Evolutionary conservation across 2,797 vertebrate species (phyloP), one percentile per base, ranked within the genome.

Genomic region (Argya squamiceps): DNA sequence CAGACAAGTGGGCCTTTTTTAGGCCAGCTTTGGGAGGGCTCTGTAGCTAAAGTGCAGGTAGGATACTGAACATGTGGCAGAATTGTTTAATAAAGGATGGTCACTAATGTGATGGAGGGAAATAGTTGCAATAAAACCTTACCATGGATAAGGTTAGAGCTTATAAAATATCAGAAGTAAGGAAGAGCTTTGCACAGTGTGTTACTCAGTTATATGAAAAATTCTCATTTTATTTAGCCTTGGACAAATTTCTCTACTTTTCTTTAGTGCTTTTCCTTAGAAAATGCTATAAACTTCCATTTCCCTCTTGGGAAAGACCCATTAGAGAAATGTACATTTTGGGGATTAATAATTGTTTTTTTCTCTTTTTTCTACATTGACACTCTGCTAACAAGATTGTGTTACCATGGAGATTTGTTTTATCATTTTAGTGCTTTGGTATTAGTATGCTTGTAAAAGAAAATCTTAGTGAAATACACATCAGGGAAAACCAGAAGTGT

Each of bases 351-450:
- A 74, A 77, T 74, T 59, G 32, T 0, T 8, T 73, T 85, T 90
- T 63, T 14, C 12, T 76, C 22, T 81, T 2, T 70, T 70, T 91
- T 73, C 36, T 65, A 11, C 4, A 6, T 32, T 91, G 21, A 47
- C 34, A 59, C 22, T 84, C 8, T 81, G 39, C 46, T 93, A 82
- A 75, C 53, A 69, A 71, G 80, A 37, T 81, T 74, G 44, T 91
- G 81, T 90, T 93, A 65, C 89, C n/a, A 41, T 92, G 58, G 89
- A 89, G 84, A 89, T 84, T 39, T 1, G 11, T 82, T 95, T 82
- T 76, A 41, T 90, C 30, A 52, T 82, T 67, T 81, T 39, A n/a
- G 12, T 83, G 41, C 64, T 88, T 75, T 84, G 22, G 6, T 93
- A 16, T 74, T 91, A 65, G 34, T 41, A 36, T 59, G 12, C n/a